Evolutionary conservation across 2,888 invertebrate genomes (phyloP).

Genomic region (Nemoura dubitans): DNA sequence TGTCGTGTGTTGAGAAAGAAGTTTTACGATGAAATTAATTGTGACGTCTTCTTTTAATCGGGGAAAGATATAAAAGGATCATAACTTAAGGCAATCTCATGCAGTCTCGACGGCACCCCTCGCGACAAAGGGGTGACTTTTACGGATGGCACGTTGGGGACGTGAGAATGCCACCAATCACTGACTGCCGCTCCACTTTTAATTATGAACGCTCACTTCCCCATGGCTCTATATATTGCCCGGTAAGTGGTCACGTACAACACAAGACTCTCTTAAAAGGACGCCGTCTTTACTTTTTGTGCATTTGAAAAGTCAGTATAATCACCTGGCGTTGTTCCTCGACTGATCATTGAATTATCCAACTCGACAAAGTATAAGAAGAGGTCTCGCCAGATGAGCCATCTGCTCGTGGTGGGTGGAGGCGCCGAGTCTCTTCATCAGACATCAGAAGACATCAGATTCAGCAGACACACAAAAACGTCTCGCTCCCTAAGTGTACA

Average conservation of each 20-base stretch:
- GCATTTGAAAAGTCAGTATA: neutral
- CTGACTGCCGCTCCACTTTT: neutral
- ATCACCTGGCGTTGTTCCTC: too few relatives aligned
- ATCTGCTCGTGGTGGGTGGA: neutral
- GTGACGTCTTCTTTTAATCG: conserved; percentile 26
- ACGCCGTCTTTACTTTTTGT: neutral
- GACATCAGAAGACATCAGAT: too few relatives aligned
- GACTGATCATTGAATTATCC: too few relatives aligned
- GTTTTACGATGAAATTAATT: conserved; percentile 24
- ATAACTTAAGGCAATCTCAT: neutral
- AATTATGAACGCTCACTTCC: neutral
- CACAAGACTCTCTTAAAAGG: neutral
- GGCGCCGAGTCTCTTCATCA: neutral
- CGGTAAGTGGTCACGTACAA: neutral
- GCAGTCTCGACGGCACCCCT: neutral
- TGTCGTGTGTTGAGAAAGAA: neutral
- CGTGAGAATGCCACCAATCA: neutral
- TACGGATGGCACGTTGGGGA: neutral
- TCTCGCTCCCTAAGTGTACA: too few relatives aligned
- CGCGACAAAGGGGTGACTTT: neutral
- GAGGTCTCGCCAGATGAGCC: too few relatives aligned
- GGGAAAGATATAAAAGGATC: conserved; percentile 14
- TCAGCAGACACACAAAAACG: too few relatives aligned
- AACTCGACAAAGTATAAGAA: too few relatives aligned
- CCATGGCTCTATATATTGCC: neutral